A percentile compares a stretch with the other conserved stretches of the same genome.
Evolutionary conservation across 2,797 vertebrate genomes (phyloP).

Genomic region (Valencia hispanica): DNA sequence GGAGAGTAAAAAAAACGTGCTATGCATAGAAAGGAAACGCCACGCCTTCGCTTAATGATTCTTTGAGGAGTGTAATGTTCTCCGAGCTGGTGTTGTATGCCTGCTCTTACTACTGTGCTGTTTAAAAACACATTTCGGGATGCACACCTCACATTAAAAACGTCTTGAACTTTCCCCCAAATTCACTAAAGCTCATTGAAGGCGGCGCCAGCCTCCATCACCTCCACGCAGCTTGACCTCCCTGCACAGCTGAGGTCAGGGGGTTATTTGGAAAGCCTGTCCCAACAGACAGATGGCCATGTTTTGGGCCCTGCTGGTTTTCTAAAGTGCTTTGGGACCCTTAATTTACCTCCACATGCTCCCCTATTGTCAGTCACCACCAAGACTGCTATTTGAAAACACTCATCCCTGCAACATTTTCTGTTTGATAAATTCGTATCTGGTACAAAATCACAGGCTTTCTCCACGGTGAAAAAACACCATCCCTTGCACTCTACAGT

Average conservation of each 20-base stretch:
- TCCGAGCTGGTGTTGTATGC: neutral
- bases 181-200: neutral
- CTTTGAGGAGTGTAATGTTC: neutral
- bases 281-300: constrained; percentile 77
- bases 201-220: constrained; percentile 14
- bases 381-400: constrained; percentile 29
- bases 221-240: constrained; percentile 38
- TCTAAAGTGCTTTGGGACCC: constrained; percentile 46
- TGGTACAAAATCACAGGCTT: constrained; percentile 26
- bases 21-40: constrained; percentile 11
- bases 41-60: constrained; percentile 25
- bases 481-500: constrained; percentile 47
- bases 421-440: constrained; percentile 19
- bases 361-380: constrained; percentile 20
- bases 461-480: constrained; percentile 28
- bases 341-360: constrained; percentile 27
- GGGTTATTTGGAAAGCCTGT: constrained; percentile 57
- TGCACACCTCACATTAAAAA: neutral
- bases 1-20: constrained; percentile 9
- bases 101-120: neutral
- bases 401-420: constrained; percentile 11
- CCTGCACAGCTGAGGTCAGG: constrained; percentile 60
- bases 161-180: too few relatives aligned
- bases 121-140: neutral
- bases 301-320: constrained; percentile 47